Conservation (phyloP, 2,797 vertebrate species). For the Eupleurogrammus muticus region DNA sequence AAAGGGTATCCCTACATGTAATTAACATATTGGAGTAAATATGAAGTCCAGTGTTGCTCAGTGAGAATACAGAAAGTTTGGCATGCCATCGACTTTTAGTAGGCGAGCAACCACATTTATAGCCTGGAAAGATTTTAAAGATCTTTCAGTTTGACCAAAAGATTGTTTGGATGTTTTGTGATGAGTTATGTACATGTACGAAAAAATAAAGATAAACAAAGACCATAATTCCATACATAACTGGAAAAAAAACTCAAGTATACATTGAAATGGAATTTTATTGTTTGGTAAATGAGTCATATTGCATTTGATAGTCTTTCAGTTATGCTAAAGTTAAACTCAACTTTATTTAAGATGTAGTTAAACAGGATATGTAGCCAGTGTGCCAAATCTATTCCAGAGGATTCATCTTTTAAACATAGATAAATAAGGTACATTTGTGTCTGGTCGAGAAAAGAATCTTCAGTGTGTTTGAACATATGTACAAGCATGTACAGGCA, state of each 20-base stretch:
- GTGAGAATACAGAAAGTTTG: constrained; percentile 6
- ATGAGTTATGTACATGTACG: background rate
- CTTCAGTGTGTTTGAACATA: background rate
- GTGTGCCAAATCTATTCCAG: too few relatives aligned
- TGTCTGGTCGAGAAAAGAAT: background rate
- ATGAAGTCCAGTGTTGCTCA: constrained; percentile 3
- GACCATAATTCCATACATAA: background rate
- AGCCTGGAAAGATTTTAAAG: constrained; percentile 15
- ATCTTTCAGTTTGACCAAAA: background rate
- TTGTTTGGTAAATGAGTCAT: too few relatives aligned
- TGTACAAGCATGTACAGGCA: too few relatives aligned
- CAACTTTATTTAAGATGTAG: too few relatives aligned
- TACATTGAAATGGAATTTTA: too few relatives aligned
- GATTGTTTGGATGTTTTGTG: constrained; percentile 6
- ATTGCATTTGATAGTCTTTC: too few relatives aligned
- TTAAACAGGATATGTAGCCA: background rate
- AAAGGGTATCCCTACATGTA: too few relatives aligned
- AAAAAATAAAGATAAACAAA: background rate
- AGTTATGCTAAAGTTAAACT: too few relatives aligned
- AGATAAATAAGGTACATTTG: background rate
- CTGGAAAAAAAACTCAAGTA: background rate
- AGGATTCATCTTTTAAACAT: background rate
- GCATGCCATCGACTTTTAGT: background rate
- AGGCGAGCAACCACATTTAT: background rate
- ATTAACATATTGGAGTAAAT: constrained; percentile 1